Percentiles rank a stretch among this genome's conserved stretches.
phyloP scores from a whole-genome alignment of 1,140 invertebrate genomes.

The Pseudomyrmex concolor region DNA sequence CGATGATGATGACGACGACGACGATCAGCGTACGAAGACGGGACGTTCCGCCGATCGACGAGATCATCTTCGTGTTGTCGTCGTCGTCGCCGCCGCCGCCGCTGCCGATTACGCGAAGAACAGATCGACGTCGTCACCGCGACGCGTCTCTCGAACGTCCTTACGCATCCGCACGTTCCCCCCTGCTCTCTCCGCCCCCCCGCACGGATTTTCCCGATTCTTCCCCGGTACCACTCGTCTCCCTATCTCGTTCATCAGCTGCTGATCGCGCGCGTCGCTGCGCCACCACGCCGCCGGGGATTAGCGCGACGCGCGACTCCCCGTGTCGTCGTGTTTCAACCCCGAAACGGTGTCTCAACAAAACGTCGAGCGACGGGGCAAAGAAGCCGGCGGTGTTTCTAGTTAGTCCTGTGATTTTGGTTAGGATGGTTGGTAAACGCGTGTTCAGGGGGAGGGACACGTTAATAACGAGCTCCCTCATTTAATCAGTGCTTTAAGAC shows the following conservation, averaged over 20 bases:
- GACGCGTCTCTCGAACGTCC: conserved; percentile 39
- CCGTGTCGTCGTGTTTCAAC: conserved; percentile 47
- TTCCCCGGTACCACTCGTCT: conserved; percentile 33
- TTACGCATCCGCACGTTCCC: not conserved
- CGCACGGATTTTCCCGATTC: conserved; percentile 14
- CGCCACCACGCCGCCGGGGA: conserved; percentile 41
- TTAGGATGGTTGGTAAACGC: conserved; percentile 82
- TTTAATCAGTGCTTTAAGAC: conserved; percentile 86
- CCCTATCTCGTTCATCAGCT: conserved; percentile 45
- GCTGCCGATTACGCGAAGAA: conserved; percentile 14
- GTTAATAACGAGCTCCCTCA: conserved; percentile 84
- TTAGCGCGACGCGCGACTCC: conserved; percentile 31
- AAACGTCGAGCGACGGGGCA: conserved; percentile 70
- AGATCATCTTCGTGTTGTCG: not conserved
- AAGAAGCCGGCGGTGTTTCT: conserved; percentile 79
- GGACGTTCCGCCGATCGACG: not conserved
- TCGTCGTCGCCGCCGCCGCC: conserved; percentile 2
- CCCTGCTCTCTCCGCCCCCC: not conserved
- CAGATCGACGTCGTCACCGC: conserved; percentile 16
- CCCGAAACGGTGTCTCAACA: not conserved
- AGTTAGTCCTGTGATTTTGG: conserved; percentile 85
- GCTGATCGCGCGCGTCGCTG: conserved; percentile 26
- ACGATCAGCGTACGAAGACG: conserved; percentile 13
- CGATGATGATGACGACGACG: not conserved
- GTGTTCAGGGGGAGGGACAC: conserved; percentile 83